Conservation (phyloP, 2,797 vertebrate genomes). For the Sebastes itinus region DNA sequence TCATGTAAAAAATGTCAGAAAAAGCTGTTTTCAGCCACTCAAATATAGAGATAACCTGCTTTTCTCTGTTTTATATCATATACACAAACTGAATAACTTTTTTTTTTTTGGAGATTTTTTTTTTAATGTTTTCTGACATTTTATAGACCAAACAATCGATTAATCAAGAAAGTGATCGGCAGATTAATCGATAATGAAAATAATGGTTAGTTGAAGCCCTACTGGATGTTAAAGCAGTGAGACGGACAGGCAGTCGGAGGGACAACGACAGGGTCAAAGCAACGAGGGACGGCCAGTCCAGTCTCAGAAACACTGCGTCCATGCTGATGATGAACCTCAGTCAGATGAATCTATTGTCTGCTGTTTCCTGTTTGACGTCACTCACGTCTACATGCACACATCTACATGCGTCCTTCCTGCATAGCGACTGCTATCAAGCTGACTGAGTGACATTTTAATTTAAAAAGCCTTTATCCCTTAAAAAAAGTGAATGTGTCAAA, state of each 20-base stretch:
- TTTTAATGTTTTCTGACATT: too few relatives aligned
- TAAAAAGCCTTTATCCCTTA: conserved; percentile 45
- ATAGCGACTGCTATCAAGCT: background rate
- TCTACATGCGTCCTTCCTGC: background rate
- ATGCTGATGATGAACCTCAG: conserved; percentile 35
- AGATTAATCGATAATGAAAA: too few relatives aligned
- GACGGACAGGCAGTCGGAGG: background rate
- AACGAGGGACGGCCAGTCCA: background rate
- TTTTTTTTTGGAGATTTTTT: rapidly evolving
- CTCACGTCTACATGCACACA: background rate
- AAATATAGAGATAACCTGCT: too few relatives aligned
- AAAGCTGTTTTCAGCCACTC: too few relatives aligned
- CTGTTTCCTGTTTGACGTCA: conserved; percentile 56
- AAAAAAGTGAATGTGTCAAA: conserved; percentile 51
- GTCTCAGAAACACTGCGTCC: background rate
- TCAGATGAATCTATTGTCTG: conserved; percentile 54
- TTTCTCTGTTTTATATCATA: too few relatives aligned
- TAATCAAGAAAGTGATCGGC: too few relatives aligned
- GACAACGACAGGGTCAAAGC: conserved; percentile 2
- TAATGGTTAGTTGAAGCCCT: too few relatives aligned
- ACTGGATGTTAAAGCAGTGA: background rate
- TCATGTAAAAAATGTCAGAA: too few relatives aligned
- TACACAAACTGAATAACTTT: too few relatives aligned
- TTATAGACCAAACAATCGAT: too few relatives aligned
- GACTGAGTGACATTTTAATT: conserved; percentile 47